phyloP scores from a whole-genome alignment of 2,888 invertebrate genomes.

The Creontiades dilutus region DNA sequence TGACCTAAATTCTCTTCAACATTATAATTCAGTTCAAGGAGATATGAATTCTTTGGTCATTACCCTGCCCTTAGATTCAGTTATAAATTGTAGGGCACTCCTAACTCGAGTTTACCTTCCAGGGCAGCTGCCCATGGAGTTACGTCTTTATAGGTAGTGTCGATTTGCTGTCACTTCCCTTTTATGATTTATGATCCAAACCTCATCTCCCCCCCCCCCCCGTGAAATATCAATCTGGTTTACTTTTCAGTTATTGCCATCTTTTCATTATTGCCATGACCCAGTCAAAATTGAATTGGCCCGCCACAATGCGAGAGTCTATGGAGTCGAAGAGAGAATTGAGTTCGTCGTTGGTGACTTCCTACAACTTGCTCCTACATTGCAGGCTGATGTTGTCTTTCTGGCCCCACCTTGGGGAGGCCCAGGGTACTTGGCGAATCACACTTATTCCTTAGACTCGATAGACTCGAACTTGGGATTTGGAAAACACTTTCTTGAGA shows the following conservation, averaged over 20 bases:
- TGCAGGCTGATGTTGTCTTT: constrained; percentile 93
- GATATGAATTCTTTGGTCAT: too few species aligned
- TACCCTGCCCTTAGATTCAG: too few species aligned
- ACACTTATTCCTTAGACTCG: constrained; percentile 85
- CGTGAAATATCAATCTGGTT: not conserved
- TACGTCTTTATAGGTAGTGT: too few species aligned
- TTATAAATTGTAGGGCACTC: too few species aligned
- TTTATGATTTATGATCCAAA: not conserved
- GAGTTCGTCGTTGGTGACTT: constrained; percentile 97
- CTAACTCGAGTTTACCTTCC: too few species aligned
- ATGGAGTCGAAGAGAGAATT: constrained; percentile 92
- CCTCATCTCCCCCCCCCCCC: not conserved
- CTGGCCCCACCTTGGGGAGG: constrained; percentile 99
- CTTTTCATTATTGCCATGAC: too few species aligned
- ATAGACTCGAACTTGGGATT: too few species aligned
- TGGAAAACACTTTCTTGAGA: too few species aligned
- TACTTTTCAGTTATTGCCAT: constrained; percentile 86
- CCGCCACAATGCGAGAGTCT: constrained; percentile 93
- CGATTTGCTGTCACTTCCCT: too few species aligned
- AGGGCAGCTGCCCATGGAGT: too few species aligned
- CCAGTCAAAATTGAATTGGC: constrained; percentile 93
- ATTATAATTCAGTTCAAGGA: too few species aligned
- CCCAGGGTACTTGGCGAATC: constrained; percentile 85
- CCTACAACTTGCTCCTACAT: constrained; percentile 83
- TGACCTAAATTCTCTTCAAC: too few species aligned